Evolutionary conservation across 2,113 vertebrate genomes (phyloP), one percentile per base, ranked within the genome.

Genomic region (Turnix velox): DNA sequence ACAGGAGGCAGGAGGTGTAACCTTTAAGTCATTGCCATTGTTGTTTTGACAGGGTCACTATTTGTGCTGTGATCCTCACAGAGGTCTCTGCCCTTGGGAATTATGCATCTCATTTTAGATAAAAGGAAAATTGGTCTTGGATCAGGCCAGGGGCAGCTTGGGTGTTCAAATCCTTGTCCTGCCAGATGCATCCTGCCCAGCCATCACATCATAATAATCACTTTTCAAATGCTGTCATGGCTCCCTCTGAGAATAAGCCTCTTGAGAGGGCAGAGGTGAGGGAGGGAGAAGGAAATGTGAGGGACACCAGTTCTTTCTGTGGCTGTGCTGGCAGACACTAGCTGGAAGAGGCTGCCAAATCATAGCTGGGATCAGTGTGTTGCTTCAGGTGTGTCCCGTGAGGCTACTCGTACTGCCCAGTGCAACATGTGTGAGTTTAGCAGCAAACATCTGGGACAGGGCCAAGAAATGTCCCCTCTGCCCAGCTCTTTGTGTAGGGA

Each of bases 121-220:
- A 30, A 78, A 66, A 54, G 20, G 59, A n/a, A 52, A 73, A 27
- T 27, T 45, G 7, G 18, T 55, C 73, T 93, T 78, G 40, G 48
- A 13, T 10, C 72, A 31, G n/a, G 51, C 40, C 39, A 6, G 1
- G 10, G 14, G 55, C n/a, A 68, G 11, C 30, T 39, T 17, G 46
- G 30, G n/a, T 85, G n/a, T 85, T 93, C 63, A 77, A 7, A 11
- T 83, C 79, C 49, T 22, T 27, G 23, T 49, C 65, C 46, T 77
- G 59, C 68, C 90, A 74, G 83, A n/a, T 89, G 81, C 61, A 48
- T 92, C 77, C 81, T 89, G 91, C 80, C n/a, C 22, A 35, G 61
- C 83, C 43, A 18, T 35, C 28, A 2, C 2, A 0, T 46, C 72
- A 10, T 13, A 66, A 42, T 54, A 33, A 12, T 45, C n/a, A n/a